Evolutionary conservation across 1,140 invertebrate species (phyloP), one percentile per base, ranked within the genome.

Genomic region (Agrilus planipennis): DNA sequence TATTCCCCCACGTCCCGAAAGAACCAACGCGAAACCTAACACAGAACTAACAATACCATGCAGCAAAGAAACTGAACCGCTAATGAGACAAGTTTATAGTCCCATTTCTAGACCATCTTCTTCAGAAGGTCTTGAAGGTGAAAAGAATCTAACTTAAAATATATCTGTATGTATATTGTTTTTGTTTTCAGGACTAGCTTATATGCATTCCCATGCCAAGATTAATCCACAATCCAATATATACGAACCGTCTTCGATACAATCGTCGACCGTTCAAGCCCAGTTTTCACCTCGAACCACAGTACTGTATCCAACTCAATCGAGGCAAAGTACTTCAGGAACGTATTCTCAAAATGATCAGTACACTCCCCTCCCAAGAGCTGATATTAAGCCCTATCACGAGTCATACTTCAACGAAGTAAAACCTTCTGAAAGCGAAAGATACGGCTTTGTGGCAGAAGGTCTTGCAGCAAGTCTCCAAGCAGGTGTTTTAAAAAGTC

Each of bases 381-480:
- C 77, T 7, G 79, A 82, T 43, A 77, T 81, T 30, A 81, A 81
- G 58, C 75, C 76, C 37, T 80, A 79, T 50, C 76, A 77, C 41
- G 79, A 80, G 49, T 76, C 77, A 5, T 81, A 79, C 47, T 81
- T 81, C 50, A 63, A 68, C 38, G 77, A 81, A 45, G 57, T 68
- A 44, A 76, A 76, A 47, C 67, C 71, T 17, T 10, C 14, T 14
- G 30, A 39, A 27, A 23, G 48, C 57, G 67, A 37, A 54, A 44
- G 27, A 45, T 44, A 28, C 16, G 49, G 41, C 25, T 60, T 60
- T 45, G 50, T 71, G 2, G 64, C 73, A 15, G 67, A 73, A 72
- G 83, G 84, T 17, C 56, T 89, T 25, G 84, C 84, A n/a, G 84
- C 83, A 23, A 83, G 81, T 20, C 59, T 88, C 34, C 83, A 86